phyloP scores from a whole-genome alignment of 2,888 invertebrate species.

The Drosophila greeni region DNA sequence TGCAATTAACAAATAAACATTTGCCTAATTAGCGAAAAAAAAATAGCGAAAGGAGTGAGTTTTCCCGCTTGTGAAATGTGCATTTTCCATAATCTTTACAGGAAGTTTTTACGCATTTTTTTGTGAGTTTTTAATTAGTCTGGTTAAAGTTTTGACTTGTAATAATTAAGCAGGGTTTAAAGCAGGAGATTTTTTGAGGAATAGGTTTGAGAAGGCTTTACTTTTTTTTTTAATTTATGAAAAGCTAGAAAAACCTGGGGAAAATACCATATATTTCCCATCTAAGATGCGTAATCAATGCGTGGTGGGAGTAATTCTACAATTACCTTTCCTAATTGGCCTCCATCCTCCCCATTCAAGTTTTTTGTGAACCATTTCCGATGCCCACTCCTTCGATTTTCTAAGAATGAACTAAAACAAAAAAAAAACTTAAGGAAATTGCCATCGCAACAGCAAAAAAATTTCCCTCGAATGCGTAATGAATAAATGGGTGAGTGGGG shows the following conservation, averaged over 20 bases:
- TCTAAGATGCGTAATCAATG: background rate
- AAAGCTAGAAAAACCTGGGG: no score
- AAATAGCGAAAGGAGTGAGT: background rate
- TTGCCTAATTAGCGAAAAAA: constrained; percentile 15
- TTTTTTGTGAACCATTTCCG: background rate
- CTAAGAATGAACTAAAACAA: background rate
- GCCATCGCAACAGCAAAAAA: background rate
- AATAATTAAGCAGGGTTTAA: background rate
- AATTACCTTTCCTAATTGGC: constrained; percentile 2
- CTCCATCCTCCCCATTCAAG: background rate
- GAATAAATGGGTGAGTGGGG: background rate
- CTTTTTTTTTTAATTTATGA: background rate
- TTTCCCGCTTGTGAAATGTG: background rate
- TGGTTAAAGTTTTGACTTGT: background rate
- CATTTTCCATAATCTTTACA: background rate
- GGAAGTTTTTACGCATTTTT: no score
- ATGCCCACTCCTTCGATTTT: constrained; percentile 8
- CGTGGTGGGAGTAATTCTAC: background rate
- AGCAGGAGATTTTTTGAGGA: background rate
- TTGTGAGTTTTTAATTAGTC: background rate
- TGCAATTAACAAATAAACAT: constrained; percentile 18
- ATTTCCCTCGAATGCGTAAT: constrained; percentile 17
- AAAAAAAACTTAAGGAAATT: constrained; percentile 1
- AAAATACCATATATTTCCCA: background rate
- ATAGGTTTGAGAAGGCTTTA: background rate